These are phyloP conservation scores for Zaprionus nigranus DNA, from an alignment of 1,140 invertebrate genomes.

Conservation along the genomic window DNA sequence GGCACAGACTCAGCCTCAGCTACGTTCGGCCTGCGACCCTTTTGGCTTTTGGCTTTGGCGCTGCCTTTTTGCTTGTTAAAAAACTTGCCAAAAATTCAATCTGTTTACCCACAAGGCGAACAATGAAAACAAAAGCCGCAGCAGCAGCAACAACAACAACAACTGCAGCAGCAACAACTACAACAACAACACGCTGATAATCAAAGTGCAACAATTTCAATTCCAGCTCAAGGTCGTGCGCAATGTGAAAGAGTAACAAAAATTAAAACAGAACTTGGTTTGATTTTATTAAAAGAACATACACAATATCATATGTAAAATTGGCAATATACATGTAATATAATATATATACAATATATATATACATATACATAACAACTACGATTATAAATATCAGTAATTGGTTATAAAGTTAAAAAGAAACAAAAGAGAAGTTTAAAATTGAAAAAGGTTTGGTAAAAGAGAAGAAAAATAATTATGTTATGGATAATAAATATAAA, in stretches of 20 bases:
- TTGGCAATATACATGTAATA: too few relatives aligned
- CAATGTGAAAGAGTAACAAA: neutral
- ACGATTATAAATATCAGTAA: too few relatives aligned
- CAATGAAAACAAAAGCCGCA: slow-evolving; percentile 34
- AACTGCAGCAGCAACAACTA: slow-evolving; percentile 17
- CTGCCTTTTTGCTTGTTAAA: slow-evolving; percentile 62
- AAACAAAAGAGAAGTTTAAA: too few relatives aligned
- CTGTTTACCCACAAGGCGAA: slow-evolving; percentile 56
- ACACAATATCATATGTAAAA: too few relatives aligned
- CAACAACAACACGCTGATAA: slow-evolving; percentile 22
- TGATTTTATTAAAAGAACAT: too few relatives aligned
- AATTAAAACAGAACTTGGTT: neutral
- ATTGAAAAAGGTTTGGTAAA: too few relatives aligned
- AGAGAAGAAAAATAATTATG: too few relatives aligned
- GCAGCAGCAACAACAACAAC: slow-evolving; percentile 33
- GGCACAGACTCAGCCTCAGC: neutral
- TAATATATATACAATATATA: too few relatives aligned
- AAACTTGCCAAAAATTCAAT: slow-evolving; percentile 77
- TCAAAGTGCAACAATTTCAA: slow-evolving; percentile 59
- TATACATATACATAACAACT: too few relatives aligned
- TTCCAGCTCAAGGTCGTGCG: slow-evolving; percentile 56
- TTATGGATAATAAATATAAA: too few relatives aligned
- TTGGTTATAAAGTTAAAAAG: too few relatives aligned
- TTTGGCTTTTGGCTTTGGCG: slow-evolving; percentile 7
- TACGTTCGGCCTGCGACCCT: slow-evolving; percentile 2